phyloP scores from a whole-genome alignment of 2,113 vertebrate species.

The Phylloscopus trochilus region DNA sequence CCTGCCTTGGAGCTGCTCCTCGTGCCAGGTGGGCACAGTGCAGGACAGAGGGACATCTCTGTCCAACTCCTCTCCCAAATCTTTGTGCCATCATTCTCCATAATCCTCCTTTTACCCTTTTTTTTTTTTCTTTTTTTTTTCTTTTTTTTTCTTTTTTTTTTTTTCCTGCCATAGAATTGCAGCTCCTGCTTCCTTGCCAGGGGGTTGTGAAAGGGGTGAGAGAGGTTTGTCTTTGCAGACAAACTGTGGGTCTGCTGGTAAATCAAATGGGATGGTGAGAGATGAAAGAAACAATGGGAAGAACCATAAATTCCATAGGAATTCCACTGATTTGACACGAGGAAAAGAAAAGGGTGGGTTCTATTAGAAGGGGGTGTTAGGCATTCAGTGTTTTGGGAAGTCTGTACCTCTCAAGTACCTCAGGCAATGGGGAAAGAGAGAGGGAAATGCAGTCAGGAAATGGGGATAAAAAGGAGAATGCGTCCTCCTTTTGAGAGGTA shows the following conservation, averaged over 20 bases:
- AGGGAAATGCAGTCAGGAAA: neutral
- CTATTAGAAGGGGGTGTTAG: neutral
- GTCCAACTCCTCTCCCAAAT: neutral
- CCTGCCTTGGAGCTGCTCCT: neutral
- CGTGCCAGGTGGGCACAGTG: accelerated
- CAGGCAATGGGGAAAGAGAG: neutral
- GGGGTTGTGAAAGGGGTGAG: neutral
- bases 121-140: no score
- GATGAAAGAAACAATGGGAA: neutral
- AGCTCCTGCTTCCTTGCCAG: neutral
- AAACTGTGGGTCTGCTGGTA: neutral
- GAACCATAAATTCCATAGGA: neutral
- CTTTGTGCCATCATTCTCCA: neutral
- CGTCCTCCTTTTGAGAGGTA: no score
- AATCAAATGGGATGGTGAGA: neutral
- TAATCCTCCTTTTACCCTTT: neutral
- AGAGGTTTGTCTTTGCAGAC: neutral
- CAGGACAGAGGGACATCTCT: neutral
- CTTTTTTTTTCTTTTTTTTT: no score
- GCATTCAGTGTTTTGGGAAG: neutral
- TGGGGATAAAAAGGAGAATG: neutral
- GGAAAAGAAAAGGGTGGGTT: neutral
- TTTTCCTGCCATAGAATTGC: accelerated
- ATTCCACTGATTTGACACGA: neutral
- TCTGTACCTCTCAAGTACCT: neutral